Evolutionary conservation across 2,888 invertebrate species (phyloP).

Genomic region (Phalera bucephala): DNA sequence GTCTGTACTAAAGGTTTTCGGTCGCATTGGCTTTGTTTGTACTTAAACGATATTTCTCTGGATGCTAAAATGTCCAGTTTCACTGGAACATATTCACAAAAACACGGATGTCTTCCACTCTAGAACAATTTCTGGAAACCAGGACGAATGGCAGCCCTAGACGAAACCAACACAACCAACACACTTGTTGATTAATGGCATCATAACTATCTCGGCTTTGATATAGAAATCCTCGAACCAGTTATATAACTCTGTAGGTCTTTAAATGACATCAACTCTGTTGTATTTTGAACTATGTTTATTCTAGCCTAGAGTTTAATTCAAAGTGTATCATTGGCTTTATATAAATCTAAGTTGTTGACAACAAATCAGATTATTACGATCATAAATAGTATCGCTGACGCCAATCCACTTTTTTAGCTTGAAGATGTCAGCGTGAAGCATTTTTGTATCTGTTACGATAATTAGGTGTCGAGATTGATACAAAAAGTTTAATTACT

Average conservation of each 20-base stretch:
- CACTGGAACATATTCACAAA: too few species aligned
- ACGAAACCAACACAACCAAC: background rate
- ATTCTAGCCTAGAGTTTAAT: background rate
- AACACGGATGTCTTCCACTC: too few species aligned
- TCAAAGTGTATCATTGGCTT: background rate
- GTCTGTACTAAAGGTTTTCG: too few species aligned
- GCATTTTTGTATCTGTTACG: background rate
- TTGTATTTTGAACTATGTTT: background rate
- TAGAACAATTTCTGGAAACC: too few species aligned
- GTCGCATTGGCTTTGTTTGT: too few species aligned
- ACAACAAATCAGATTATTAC: background rate
- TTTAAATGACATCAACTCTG: conserved; percentile 13
- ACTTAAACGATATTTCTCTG: too few species aligned
- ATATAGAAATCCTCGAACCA: conserved; percentile 32
- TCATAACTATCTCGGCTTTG: conserved; percentile 36
- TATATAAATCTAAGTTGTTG: background rate
- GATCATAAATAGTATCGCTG: background rate
- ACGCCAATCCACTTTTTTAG: background rate
- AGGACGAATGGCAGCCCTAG: background rate
- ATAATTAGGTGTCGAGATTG: background rate
- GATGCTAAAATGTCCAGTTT: too few species aligned
- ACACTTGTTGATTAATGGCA: conserved; percentile 33
- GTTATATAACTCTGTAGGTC: conserved; percentile 23
- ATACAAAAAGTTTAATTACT: background rate
- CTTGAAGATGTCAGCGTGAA: background rate